phyloP scores from a whole-genome alignment of 2,113 vertebrate genomes.

The Dromas ardeola region DNA sequence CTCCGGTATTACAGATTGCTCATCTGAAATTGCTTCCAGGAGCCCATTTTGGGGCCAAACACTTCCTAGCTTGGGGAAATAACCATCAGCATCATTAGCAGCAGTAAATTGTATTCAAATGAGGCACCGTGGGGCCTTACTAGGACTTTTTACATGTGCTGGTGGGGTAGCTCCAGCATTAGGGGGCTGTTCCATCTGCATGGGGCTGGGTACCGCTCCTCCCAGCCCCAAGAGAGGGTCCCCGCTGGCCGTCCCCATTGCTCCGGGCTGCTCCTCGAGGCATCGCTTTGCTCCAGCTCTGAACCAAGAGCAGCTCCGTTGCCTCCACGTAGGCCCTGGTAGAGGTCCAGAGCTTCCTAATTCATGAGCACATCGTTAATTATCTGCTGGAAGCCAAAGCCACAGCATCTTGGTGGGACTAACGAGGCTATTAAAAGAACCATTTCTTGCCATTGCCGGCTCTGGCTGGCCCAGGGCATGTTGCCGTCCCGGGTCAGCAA shows the following conservation, averaged over 20 bases:
- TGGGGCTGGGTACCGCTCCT: background rate
- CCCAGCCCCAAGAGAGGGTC: background rate
- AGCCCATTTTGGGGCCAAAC: slow-evolving; percentile 56
- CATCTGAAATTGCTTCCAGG: slow-evolving; percentile 45
- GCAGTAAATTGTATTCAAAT: slow-evolving; percentile 19
- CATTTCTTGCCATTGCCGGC: background rate
- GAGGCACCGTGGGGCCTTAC: background rate
- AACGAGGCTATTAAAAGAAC: background rate
- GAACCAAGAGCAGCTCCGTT: background rate
- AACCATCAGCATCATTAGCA: slow-evolving; percentile 15
- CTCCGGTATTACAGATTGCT: slow-evolving; percentile 56
- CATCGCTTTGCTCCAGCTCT: background rate
- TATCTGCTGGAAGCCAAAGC: slow-evolving; percentile 31
- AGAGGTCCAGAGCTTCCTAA: slow-evolving; percentile 34
- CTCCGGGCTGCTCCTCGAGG: background rate
- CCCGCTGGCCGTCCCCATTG: fast-evolving
- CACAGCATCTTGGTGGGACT: slow-evolving; percentile 3
- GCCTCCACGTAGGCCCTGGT: background rate
- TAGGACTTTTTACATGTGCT: background rate
- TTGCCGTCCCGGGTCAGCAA: fast-evolving
- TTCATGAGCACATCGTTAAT: slow-evolving; percentile 20
- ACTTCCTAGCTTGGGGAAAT: slow-evolving; percentile 37
- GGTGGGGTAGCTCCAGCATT: background rate
- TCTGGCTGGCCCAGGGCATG: background rate
- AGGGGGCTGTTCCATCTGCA: fast-evolving